Evolutionary conservation across 2,113 vertebrate genomes (phyloP), one percentile per base, ranked within the genome.

Genomic region (Bambusicola thoracicus): DNA sequence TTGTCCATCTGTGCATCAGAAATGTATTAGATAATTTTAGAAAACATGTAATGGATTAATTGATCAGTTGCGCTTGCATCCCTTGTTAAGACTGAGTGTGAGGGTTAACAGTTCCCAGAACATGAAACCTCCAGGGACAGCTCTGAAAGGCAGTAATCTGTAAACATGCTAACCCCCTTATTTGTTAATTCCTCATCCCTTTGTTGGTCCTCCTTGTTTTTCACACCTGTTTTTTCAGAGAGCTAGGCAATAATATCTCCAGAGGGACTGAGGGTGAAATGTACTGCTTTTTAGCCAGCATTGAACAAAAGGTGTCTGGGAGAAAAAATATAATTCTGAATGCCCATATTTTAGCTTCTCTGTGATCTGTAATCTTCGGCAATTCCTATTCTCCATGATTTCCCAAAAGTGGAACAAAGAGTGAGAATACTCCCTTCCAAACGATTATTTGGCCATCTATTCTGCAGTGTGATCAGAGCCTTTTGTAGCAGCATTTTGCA

Each of bases 161-260:
- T 75, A 89, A 94, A 90, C 80, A 89, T 56, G 70, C 51, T 84
- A 76, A 93, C 91, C 48, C 66, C 48, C 48, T 72, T 51, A 32
- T 84, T 40, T 58, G 66, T 56, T 78, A 89, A 75, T 25, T 86
- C 73, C 66, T 88, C 48, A 55, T 20, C 22, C 34, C 56, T 46
- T 27, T 21, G 36, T 51, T 61, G 38, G 46, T 20, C 29, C 73
- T 44, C 16, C 80, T 53, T 67, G 56, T 53, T 77, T 62, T 68
- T 59, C 82, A 66, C 75, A 85, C 56, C 56, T 68, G 38, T 46
- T 90, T 79, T 51, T 88, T 62, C 78, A 79, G 66, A 48, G 40
- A 49, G 58, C 29, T 2, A 27, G 58, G 59, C 62, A 93, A 34
- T 20, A 80, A 4, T n/a, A 85, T 43, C 74, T 92, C 70, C 81